phyloP scores from a whole-genome alignment of 2,797 vertebrate species.

The Eulemur rubriventer region DNA sequence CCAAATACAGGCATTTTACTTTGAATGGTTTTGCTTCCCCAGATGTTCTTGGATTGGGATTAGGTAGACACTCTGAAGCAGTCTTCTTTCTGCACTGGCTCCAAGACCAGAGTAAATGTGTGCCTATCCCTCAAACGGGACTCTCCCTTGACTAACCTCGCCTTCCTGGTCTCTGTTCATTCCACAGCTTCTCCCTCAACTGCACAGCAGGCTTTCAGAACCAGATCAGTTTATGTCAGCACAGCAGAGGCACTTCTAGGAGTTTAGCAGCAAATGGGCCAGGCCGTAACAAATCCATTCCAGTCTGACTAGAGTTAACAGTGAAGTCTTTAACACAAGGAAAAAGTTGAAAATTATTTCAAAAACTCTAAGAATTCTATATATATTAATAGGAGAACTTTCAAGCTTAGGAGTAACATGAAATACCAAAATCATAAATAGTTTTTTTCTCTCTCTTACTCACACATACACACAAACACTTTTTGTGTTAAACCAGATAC shows the following conservation, averaged over 20 bases:
- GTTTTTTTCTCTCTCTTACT: background rate
- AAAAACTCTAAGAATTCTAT: background rate
- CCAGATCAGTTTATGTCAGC: background rate
- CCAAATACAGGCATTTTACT: background rate
- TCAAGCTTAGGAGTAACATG: conserved; percentile 13
- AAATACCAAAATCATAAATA: conserved; percentile 38
- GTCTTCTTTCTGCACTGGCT: background rate
- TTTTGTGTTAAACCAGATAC: background rate
- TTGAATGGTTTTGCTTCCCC: background rate
- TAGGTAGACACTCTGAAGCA: background rate
- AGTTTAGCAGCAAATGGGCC: conserved; percentile 20
- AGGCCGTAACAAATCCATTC: conserved; percentile 8
- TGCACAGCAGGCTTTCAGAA: background rate
- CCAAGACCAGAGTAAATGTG: background rate
- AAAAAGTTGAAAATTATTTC: conserved; percentile 16
- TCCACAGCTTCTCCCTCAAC: background rate
- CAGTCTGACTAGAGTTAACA: conserved; percentile 36
- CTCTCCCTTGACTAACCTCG: background rate
- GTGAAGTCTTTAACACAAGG: background rate
- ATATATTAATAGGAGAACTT: background rate
- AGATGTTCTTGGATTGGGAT: background rate
- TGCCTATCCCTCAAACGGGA: background rate
- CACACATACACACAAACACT: background rate
- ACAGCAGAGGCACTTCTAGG: conserved; percentile 50
- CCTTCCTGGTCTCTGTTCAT: background rate